Conservation (phyloP, 2,888 invertebrate genomes). For the Bombylius discolor region DNA sequence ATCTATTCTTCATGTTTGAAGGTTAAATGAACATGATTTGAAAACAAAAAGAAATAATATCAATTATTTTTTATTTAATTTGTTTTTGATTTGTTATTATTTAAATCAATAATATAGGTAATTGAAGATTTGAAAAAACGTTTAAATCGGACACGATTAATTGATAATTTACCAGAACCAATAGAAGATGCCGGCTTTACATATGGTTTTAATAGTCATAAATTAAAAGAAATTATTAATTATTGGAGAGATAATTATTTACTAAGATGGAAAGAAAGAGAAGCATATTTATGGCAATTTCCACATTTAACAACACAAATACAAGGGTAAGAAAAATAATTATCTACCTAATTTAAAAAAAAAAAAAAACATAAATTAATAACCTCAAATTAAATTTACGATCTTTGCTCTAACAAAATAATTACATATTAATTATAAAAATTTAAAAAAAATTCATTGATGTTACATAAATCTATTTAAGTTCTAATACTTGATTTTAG, state of each 20-base stretch:
- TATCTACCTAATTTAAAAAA: neutral
- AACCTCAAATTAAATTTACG: too few relatives aligned
- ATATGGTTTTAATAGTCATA: conserved; percentile 68
- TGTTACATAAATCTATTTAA: too few relatives aligned
- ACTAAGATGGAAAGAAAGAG: conserved; percentile 51
- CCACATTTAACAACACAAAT: conserved; percentile 65
- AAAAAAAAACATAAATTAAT: too few relatives aligned
- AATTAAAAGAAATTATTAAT: conserved; percentile 51
- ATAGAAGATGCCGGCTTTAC: conserved; percentile 55
- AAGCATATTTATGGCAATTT: conserved; percentile 56
- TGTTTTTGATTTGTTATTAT: neutral
- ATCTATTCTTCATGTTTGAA: too few relatives aligned
- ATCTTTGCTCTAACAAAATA: too few relatives aligned
- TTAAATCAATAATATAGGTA: conserved; percentile 27
- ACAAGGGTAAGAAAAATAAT: conserved; percentile 38
- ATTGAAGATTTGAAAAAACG: conserved; percentile 46
- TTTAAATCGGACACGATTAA: conserved; percentile 38
- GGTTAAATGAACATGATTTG: neutral
- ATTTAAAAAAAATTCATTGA: too few relatives aligned
- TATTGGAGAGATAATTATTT: conserved; percentile 72
- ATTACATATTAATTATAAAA: too few relatives aligned
- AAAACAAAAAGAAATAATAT: neutral
- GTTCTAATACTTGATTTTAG: too few relatives aligned
- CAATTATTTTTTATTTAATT: neutral
- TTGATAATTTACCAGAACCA: conserved; percentile 38